Conservation (phyloP, 2,888 invertebrate species). For the Dastarcus helophoroides region DNA sequence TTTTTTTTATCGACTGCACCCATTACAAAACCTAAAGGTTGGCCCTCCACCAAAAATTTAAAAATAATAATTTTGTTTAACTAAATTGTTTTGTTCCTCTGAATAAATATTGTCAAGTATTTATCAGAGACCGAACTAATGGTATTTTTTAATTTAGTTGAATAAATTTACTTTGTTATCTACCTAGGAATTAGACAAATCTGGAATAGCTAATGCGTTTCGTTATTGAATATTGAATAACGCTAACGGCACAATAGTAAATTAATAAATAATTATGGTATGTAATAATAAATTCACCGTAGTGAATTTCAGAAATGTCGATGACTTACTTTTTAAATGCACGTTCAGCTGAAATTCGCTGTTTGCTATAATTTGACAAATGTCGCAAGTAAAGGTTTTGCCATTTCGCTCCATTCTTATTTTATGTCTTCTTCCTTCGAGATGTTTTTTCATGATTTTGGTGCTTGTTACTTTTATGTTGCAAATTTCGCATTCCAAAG, state of each 20-base stretch:
- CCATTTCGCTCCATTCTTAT: conserved; percentile 30
- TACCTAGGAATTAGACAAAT: no score
- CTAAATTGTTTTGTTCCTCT: no score
- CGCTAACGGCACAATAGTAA: background rate
- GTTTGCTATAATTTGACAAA: conserved; percentile 33
- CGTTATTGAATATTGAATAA: background rate
- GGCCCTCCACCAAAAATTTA: conserved; percentile 5
- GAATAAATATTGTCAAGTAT: no score
- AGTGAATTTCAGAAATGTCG: background rate
- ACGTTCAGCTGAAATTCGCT: conserved; percentile 35
- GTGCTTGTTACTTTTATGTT: conserved; percentile 33
- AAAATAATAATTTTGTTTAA: background rate
- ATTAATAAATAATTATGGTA: background rate
- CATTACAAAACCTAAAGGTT: background rate
- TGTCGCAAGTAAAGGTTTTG: conserved; percentile 32
- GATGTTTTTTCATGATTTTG: conserved; percentile 32
- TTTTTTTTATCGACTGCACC: background rate
- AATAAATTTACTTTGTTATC: no score
- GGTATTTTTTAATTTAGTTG: no score
- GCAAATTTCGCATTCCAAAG: conserved; percentile 30
- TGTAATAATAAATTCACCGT: no score
- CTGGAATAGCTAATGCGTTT: no score
- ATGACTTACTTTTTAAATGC: conserved; percentile 32
- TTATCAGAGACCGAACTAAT: no score
- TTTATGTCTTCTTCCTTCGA: conserved; percentile 33